Evolutionary conservation across 2,888 invertebrate genomes (phyloP).

Genomic region (Pyrrhosoma nymphula): DNA sequence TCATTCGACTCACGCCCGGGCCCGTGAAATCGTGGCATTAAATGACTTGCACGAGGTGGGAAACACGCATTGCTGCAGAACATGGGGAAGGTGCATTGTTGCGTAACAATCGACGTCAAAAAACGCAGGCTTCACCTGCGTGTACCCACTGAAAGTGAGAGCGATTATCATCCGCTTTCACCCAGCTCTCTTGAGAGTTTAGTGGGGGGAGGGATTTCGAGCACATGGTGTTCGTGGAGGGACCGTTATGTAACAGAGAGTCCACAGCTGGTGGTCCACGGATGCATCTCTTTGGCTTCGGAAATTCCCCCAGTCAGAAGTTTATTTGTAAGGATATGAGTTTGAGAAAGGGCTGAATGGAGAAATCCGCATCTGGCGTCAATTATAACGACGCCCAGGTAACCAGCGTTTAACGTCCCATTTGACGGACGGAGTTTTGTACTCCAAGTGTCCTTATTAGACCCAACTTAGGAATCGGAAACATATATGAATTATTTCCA

Average conservation of each 20-base stretch:
- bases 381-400: too few species aligned
- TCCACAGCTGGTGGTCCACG: not conserved
- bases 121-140: not conserved
- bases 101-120: not conserved
- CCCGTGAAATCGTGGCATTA: not conserved
- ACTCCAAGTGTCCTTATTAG: too few species aligned
- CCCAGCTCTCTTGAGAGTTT: not conserved
- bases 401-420: too few species aligned
- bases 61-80: not conserved
- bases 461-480: too few species aligned
- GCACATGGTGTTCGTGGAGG: not conserved
- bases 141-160: slow-evolving; percentile 30
- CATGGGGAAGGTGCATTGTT: not conserved
- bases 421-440: too few species aligned
- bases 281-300: not conserved
- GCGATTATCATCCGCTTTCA: slow-evolving; percentile 43
- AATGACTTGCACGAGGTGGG: not conserved
- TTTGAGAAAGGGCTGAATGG: too few species aligned
- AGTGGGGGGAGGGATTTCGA: not conserved
- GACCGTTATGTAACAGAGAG: not conserved
- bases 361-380: too few species aligned
- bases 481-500: too few species aligned
- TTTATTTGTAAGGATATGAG: too few species aligned
- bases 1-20: not conserved
- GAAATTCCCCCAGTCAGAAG: not conserved